Conservation (phyloP, 1,140 invertebrate species). For the Ips typographus region DNA sequence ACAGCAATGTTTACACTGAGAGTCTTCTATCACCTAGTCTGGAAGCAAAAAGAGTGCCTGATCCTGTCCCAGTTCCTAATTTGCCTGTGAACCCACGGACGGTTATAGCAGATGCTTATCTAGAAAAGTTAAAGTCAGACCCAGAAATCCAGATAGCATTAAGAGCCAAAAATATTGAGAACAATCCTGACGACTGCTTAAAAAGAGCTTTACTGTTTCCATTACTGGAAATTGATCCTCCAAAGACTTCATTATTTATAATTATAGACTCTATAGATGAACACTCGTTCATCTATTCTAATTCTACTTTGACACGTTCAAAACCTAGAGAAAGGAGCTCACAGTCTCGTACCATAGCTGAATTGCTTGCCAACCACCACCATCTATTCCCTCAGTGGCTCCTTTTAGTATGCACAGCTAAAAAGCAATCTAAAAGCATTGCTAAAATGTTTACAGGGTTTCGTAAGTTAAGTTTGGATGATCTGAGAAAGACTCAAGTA, state of each 20-base stretch:
- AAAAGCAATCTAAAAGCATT: slow-evolving; percentile 82
- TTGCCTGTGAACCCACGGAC: slow-evolving; percentile 64
- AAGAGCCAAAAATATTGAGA: slow-evolving; percentile 71
- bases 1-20: slow-evolving; percentile 46
- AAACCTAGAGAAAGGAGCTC: slow-evolving; percentile 56
- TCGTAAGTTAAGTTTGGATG: slow-evolving; percentile 88
- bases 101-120: slow-evolving; percentile 75
- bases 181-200: slow-evolving; percentile 87
- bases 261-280: slow-evolving; percentile 93
- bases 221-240: slow-evolving; percentile 78
- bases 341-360: slow-evolving; percentile 73
- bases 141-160: slow-evolving; percentile 73
- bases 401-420: slow-evolving; percentile 85
- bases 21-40: slow-evolving; percentile 42
- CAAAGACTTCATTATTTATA: slow-evolving; percentile 80
- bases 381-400: slow-evolving; percentile 94
- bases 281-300: slow-evolving; percentile 53
- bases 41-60: slow-evolving; percentile 38
- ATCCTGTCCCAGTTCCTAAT: slow-evolving; percentile 57
- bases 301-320: slow-evolving; percentile 52
- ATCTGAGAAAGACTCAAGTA: slow-evolving; percentile 84
- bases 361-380: slow-evolving; percentile 85
- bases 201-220: slow-evolving; percentile 86
- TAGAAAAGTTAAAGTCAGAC: slow-evolving; percentile 74
- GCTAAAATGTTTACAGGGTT: slow-evolving; percentile 93